Evolutionary conservation across 2,888 invertebrate genomes (phyloP).

Genomic region (Eupeodes luniger): DNA sequence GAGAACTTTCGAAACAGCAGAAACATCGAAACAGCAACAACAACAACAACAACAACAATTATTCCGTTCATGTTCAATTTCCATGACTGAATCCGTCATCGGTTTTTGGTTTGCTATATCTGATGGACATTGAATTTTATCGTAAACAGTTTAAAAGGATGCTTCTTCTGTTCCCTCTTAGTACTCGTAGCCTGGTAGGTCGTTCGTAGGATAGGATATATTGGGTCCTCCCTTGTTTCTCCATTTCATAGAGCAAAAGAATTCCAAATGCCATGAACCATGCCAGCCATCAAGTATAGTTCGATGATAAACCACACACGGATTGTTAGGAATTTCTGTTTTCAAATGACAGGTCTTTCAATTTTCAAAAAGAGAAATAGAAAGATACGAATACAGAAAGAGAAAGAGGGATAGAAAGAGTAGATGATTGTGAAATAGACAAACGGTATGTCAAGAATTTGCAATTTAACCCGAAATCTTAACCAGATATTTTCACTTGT

Average conservation of each 20-base stretch:
- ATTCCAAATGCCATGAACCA: slow-evolving; percentile 53
- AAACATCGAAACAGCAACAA: too few species aligned
- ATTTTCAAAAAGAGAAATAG: slow-evolving; percentile 13
- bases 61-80: slow-evolving; percentile 47
- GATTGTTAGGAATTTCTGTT: slow-evolving; percentile 61
- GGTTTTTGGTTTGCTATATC: slow-evolving; percentile 50
- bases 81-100: slow-evolving; percentile 71
- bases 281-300: not conserved
- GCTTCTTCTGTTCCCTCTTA: not conserved
- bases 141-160: slow-evolving; percentile 58
- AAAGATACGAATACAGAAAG: not conserved
- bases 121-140: slow-evolving; percentile 71
- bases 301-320: slow-evolving; percentile 71
- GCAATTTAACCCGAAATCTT: slow-evolving; percentile 56
- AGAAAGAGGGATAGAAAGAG: too few species aligned
- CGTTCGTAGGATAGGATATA: too few species aligned
- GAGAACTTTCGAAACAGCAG: not conserved
- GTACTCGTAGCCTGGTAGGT: not conserved
- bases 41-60: slow-evolving; percentile 37
- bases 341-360: slow-evolving; percentile 45
- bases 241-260: slow-evolving; percentile 22
- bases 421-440: not conserved
- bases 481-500: slow-evolving; percentile 38
- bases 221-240: slow-evolving; percentile 2
- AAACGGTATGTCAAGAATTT: slow-evolving; percentile 59